Evolutionary conservation across 1,140 invertebrate genomes (phyloP).

Genomic region (Archivesica marissinica): DNA sequence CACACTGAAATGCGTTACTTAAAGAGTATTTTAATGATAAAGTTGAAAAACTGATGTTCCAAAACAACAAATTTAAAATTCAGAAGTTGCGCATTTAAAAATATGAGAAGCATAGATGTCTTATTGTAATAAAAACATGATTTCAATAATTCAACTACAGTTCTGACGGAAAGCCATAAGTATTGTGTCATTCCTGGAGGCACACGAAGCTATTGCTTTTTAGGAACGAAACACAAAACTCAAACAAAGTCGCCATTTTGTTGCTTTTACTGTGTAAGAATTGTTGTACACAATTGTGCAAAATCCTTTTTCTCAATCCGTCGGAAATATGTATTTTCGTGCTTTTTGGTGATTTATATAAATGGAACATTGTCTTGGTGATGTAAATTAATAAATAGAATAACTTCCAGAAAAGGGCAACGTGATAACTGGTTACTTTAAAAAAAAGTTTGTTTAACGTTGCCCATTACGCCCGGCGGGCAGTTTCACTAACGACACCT

Average conservation of each 20-base stretch:
- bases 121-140: conserved; percentile 28
- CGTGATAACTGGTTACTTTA: too few relatives aligned
- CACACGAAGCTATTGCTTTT: conserved; percentile 32
- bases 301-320: background rate
- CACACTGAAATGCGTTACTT: background rate
- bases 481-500: too few relatives aligned
- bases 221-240: conserved; percentile 56
- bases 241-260: conserved; percentile 57
- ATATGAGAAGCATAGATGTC: background rate
- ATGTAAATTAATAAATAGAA: background rate
- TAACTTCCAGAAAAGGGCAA: background rate
- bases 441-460: too few relatives aligned
- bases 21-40: conserved; percentile 53
- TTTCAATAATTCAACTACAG: conserved; percentile 50
- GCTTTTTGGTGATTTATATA: background rate
- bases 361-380: background rate
- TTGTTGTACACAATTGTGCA: background rate
- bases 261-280: conserved; percentile 30
- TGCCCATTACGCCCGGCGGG: too few relatives aligned
- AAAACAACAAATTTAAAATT: conserved; percentile 54
- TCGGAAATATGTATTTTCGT: background rate
- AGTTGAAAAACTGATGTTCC: conserved; percentile 39
- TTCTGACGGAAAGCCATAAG: background rate
- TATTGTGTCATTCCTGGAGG: background rate
- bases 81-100: conserved; percentile 10